phyloP scores from a whole-genome alignment of 2,888 invertebrate genomes.

The Heliconius erato region DNA sequence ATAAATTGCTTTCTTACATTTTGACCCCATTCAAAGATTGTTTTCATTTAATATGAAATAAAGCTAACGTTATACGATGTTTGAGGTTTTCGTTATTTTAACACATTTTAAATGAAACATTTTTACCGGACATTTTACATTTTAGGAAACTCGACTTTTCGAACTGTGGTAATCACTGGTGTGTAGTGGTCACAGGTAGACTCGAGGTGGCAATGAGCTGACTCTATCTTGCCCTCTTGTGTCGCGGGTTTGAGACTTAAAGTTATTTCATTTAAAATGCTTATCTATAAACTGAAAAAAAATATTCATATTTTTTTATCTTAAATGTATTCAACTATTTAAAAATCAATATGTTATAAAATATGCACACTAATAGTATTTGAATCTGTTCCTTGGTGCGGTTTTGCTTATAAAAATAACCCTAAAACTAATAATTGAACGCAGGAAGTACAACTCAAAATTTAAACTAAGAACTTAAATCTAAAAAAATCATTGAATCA shows the following conservation, averaged over 20 bases:
- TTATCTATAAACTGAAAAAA: background rate
- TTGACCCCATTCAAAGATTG: background rate
- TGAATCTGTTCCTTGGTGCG: constrained; percentile 24
- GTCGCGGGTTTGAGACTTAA: background rate
- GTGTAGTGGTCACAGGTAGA: background rate
- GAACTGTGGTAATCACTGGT: background rate
- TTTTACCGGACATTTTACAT: background rate
- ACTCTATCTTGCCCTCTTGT: background rate
- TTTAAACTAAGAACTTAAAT: constrained; percentile 31
- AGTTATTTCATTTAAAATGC: background rate
- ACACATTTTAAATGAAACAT: too few species aligned
- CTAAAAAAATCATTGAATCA: constrained; percentile 25
- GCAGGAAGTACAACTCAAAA: constrained; percentile 69
- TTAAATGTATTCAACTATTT: background rate
- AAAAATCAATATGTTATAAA: background rate
- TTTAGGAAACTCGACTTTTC: background rate
- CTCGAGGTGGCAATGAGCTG: background rate
- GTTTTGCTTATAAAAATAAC: constrained; percentile 52
- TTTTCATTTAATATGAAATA: background rate
- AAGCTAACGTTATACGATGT: background rate
- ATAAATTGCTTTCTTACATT: background rate
- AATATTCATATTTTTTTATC: background rate
- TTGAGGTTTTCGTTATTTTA: too few species aligned
- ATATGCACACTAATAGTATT: background rate
- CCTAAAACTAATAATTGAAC: constrained; percentile 80